phyloP scores from a whole-genome alignment of 2,797 vertebrate genomes.

The Odontamblyopus lacepedii region DNA sequence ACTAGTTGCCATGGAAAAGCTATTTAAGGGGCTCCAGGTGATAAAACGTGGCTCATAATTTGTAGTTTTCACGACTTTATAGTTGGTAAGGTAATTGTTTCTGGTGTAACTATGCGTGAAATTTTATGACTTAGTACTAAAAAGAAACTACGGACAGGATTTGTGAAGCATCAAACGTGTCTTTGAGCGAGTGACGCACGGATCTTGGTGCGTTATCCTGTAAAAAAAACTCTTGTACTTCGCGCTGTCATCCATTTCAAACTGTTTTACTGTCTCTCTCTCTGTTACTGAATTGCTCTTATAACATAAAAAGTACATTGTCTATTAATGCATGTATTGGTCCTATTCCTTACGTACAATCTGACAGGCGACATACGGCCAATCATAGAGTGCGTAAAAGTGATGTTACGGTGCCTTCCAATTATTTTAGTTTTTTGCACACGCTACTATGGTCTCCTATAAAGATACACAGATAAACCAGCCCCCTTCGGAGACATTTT shows the following conservation, averaged over 20 bases:
- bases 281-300: slow-evolving; percentile 15
- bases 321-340: neutral
- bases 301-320: slow-evolving; percentile 59
- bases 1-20: slow-evolving; percentile 10
- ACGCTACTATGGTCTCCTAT: slow-evolving; percentile 20
- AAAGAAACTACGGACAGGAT: neutral
- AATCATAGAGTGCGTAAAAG: slow-evolving; percentile 22
- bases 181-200: slow-evolving; percentile 9
- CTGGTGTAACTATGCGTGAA: slow-evolving; percentile 5
- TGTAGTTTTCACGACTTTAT: slow-evolving; percentile 1
- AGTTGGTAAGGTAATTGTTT: slow-evolving; percentile 1
- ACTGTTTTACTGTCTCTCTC: slow-evolving; percentile 16
- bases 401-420: slow-evolving; percentile 35
- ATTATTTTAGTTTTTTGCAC: slow-evolving; percentile 57
- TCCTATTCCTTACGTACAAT: slow-evolving; percentile 67
- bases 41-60: slow-evolving; percentile 13
- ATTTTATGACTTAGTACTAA: neutral
- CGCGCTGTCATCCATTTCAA: slow-evolving; percentile 32
- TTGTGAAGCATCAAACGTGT: slow-evolving; percentile 2
- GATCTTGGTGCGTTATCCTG: neutral
- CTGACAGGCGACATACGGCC: slow-evolving; percentile 47
- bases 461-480: slow-evolving; percentile 59
- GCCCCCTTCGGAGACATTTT: slow-evolving; percentile 67
- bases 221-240: slow-evolving; percentile 1
- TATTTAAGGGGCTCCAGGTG: slow-evolving; percentile 4